phyloP scores from a whole-genome alignment of 2,888 invertebrate species.

The Maniola hyperantus region DNA sequence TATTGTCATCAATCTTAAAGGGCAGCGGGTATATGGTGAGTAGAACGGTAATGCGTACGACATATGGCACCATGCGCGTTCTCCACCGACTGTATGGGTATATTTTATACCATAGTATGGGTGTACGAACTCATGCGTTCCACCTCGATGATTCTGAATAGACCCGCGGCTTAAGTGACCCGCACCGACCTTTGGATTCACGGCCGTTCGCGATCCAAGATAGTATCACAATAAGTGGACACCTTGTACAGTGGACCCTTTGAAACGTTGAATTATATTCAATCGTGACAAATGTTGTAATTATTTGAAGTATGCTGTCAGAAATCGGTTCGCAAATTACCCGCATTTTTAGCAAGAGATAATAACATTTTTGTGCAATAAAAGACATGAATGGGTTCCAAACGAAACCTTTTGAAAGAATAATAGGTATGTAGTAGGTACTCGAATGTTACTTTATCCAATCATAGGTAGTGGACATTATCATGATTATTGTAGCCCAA shows the following conservation, averaged over 20 bases:
- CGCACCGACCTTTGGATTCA: constrained; percentile 64
- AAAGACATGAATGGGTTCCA: neutral
- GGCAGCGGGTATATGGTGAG: constrained; percentile 57
- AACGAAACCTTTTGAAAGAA: neutral
- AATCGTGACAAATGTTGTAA: constrained; percentile 54
- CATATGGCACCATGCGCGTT: constrained; percentile 71
- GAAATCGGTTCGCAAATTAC: constrained; percentile 42
- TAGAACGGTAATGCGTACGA: constrained; percentile 68
- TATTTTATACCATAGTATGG: constrained; percentile 35
- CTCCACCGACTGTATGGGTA: constrained; percentile 46
- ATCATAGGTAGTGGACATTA: too few relatives aligned
- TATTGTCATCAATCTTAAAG: constrained; percentile 77
- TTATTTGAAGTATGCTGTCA: constrained; percentile 27
- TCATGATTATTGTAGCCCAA: too few relatives aligned
- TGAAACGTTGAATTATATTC: constrained; percentile 26
- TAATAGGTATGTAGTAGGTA: too few relatives aligned
- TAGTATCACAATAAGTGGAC: constrained; percentile 64
- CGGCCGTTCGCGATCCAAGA: constrained; percentile 51
- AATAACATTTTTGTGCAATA: neutral
- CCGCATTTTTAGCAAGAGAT: constrained; percentile 52
- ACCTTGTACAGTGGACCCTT: constrained; percentile 35
- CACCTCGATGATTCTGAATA: constrained; percentile 64
- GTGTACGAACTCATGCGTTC: constrained; percentile 53
- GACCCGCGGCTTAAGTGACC: constrained; percentile 60
- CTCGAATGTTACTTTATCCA: too few relatives aligned